These are phyloP conservation scores for Dryoscopus gambensis DNA, from an alignment of 2,113 vertebrate species.

Conservation along the genomic window DNA sequence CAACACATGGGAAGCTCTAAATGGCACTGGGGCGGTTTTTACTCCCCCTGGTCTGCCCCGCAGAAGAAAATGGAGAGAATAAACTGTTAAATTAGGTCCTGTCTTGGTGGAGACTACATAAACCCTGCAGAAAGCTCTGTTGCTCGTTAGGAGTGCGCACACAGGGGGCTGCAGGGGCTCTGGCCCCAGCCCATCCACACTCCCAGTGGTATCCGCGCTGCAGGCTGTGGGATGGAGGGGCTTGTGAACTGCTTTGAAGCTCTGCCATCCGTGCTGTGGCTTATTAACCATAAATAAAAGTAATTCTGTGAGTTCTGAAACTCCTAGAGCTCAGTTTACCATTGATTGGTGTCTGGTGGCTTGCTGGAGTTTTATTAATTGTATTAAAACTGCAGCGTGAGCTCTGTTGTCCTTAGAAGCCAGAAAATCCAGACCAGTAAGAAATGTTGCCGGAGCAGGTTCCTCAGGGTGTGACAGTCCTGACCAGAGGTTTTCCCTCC, in stretches of 20 bases:
- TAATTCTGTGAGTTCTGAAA: not conserved
- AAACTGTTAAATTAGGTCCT: not conserved
- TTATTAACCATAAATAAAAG: slow-evolving; percentile 42
- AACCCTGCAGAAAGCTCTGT: not conserved
- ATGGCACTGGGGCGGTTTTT: not conserved
- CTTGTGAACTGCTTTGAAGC: slow-evolving; percentile 3
- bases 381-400: not conserved
- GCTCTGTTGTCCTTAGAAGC: not conserved
- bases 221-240: not conserved
- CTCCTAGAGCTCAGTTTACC: not conserved
- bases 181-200: not conserved
- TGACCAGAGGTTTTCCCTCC: not conserved
- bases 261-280: slow-evolving; percentile 20
- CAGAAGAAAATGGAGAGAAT: not conserved
- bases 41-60: not conserved
- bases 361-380: slow-evolving; percentile 49
- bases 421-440: not conserved
- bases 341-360: slow-evolving; percentile 34
- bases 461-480: not conserved
- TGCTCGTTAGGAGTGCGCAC: not conserved
- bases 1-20: not conserved
- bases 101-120: not conserved
- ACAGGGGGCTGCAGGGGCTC: not conserved
- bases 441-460: not conserved
- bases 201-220: not conserved